Evolutionary conservation across 2,888 invertebrate genomes (phyloP).

Genomic region (Phortica okadai): DNA sequence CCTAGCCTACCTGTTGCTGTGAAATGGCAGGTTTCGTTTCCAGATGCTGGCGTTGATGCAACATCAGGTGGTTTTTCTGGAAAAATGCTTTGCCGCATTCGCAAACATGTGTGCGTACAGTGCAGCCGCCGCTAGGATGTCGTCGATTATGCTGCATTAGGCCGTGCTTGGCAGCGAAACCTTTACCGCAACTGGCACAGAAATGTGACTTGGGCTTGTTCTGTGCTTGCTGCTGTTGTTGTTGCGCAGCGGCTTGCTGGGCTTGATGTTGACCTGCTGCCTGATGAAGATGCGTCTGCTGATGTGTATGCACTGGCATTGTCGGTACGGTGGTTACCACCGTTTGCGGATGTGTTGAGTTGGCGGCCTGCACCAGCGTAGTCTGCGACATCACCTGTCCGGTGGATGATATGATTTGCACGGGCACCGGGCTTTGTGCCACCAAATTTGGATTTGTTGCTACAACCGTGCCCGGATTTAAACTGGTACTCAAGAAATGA

Average conservation of each 20-base stretch:
- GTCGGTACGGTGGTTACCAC: slow-evolving; percentile 73
- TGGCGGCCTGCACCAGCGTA: slow-evolving; percentile 75
- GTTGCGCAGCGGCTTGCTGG: slow-evolving; percentile 35
- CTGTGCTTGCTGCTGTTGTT: slow-evolving; percentile 43
- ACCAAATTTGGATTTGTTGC: slow-evolving; percentile 76
- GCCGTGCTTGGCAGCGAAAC: slow-evolving; percentile 90
- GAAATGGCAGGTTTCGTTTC: slow-evolving; percentile 76
- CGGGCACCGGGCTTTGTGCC: slow-evolving; percentile 75
- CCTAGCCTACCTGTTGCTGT: slow-evolving; percentile 75
- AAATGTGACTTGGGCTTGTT: slow-evolving; percentile 85
- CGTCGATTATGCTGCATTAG: slow-evolving; percentile 87
- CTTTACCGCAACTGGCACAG: slow-evolving; percentile 88
- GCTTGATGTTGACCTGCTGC: slow-evolving; percentile 53
- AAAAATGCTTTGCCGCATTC: slow-evolving; percentile 91
- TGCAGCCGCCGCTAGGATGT: slow-evolving; percentile 88
- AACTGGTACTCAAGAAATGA: slow-evolving; percentile 78
- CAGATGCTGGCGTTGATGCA: slow-evolving; percentile 87
- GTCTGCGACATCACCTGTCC: slow-evolving; percentile 77
- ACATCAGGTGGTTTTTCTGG: slow-evolving; percentile 89
- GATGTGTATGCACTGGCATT: slow-evolving; percentile 69
- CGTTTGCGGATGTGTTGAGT: slow-evolving; percentile 73
- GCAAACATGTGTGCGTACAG: slow-evolving; percentile 87
- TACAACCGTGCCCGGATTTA: slow-evolving; percentile 76
- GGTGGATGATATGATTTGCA: slow-evolving; percentile 77
- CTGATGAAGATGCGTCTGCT: slow-evolving; percentile 76